Base-by-base conservation (phyloP, 1,140 invertebrate species). In the Drosophila novamexicana region DNA sequence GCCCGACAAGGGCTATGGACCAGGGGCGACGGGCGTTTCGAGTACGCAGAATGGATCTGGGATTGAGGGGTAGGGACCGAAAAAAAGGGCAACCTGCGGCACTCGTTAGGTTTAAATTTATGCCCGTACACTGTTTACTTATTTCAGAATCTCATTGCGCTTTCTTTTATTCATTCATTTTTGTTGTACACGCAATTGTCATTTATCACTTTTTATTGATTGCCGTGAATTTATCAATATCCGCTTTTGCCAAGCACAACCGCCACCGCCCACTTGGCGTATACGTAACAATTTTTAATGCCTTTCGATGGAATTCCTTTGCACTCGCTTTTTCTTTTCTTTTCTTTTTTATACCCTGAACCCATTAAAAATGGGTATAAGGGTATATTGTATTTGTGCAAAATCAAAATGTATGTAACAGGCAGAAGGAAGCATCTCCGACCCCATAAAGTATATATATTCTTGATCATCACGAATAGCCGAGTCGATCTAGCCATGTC, bases 131-230 rank as follows among this genome's bases (percentile, higher is more conserved):
- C 49, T 66, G 67, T 81, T 81, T 75, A 56, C 64, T 78, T 66
- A 72, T 79, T 69, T 75, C 45, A 44, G 73, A 61, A 53, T 69
- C 81, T 14, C 80, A 32, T 61, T 77, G 59, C 63, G 66, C 59
- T 69, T 80, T 54, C 50, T 34, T 53, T 53, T 58, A 47, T 74
- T 16, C 52, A 18, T 47, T 22, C 22, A 29, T 47, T 39, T 53
- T 9, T 39, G 52, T 44, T 42, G 68, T 88, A 88, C 83, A 88
- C 79, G 79, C 83, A 88, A 88, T 83, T 86, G 83, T 86, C 83
- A 86, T 86, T 86, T 86, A 86, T 86, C 83, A 86, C 83, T 82
- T 79, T 86, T 86, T 86, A 88, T 86, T 86, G 83, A 86, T 86
- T 86, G 83, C 83, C 79, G 83, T 74, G 83, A 88, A 89, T 88